These are phyloP conservation scores for Macrobrachium nipponense DNA, from an alignment of 1,140 invertebrate species.

Conservation along the genomic window DNA sequence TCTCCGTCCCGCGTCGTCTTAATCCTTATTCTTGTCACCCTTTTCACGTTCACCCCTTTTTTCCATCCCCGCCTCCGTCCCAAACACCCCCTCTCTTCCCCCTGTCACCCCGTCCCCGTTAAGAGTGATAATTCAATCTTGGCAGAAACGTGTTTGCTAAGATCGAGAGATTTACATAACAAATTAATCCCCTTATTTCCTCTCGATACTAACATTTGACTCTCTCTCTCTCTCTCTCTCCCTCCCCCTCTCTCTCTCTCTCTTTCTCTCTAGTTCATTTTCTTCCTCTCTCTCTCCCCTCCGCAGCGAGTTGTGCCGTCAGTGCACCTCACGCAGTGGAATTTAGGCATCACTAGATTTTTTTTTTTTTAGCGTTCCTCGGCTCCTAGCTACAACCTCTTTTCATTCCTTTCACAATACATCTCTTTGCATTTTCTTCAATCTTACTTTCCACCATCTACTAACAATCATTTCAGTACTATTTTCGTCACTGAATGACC, in stretches of 20 bases:
- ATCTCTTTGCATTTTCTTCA: no score
- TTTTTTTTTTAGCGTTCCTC: no score
- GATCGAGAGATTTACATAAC: constrained; percentile 36
- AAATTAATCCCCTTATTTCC: constrained; percentile 39
- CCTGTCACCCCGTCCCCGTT: no score
- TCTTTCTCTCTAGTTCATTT: background rate
- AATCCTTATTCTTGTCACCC: background rate
- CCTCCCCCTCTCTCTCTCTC: constrained; percentile 25
- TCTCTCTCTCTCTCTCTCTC: constrained; percentile 14
- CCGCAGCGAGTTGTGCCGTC: background rate
- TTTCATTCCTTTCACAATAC: no score
- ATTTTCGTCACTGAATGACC: no score
- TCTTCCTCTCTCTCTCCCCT: no score
- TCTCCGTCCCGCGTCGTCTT: no score
- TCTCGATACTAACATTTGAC: constrained; percentile 34
- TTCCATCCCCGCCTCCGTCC: background rate
- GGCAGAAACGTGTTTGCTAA: constrained; percentile 15
- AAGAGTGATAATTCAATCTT: constrained; percentile 33
- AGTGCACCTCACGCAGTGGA: background rate
- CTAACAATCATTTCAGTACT: no score
- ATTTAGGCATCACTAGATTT: no score
- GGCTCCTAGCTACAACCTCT: no score
- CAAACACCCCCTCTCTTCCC: background rate
- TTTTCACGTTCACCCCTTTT: background rate
- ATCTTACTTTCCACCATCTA: no score